A percentile compares a stretch with the other conserved stretches of the same genome.
phyloP scores from a whole-genome alignment of 2,888 invertebrate species.

The Tetheella fluctuosa region DNA sequence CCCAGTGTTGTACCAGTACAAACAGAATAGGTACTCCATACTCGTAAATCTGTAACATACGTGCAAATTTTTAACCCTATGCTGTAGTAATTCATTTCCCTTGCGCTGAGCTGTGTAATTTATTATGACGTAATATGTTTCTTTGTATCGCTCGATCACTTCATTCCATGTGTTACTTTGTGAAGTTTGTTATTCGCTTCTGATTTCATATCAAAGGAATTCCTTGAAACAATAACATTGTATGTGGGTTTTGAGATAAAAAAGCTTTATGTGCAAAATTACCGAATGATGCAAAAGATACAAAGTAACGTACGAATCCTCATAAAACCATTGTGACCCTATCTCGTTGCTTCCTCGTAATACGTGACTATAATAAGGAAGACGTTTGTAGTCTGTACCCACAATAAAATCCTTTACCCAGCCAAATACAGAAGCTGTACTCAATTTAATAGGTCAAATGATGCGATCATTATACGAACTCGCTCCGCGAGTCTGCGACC shows the following conservation, averaged over 20 bases:
- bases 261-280: not conserved
- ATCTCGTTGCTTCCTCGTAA: conserved; percentile 32
- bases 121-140: not conserved
- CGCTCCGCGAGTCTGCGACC: conserved; percentile 35
- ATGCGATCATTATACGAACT: conserved; percentile 33
- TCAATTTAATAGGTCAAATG: conserved; percentile 46
- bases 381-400: conserved; percentile 25
- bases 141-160: conserved; percentile 8
- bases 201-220: conserved; percentile 5
- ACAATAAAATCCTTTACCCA: conserved; percentile 36
- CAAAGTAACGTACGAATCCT: conserved; percentile 26
- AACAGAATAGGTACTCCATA: not conserved
- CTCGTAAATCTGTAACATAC: conserved; percentile 2
- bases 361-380: conserved; percentile 52
- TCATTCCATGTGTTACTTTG: conserved; percentile 2
- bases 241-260: not conserved
- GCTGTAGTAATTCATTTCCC: not conserved
- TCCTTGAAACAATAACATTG: conserved; percentile 8
- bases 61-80: conserved; percentile 1
- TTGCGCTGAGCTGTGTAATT: not conserved
- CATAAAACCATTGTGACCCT: conserved; percentile 37
- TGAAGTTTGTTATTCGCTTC: not conserved
- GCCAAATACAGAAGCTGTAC: conserved; percentile 38
- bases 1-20: conserved; percentile 27
- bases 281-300: conserved; percentile 2